Base-by-base conservation (phyloP, 2,888 invertebrate genomes). In the Chrysomela aeneicollis region DNA sequence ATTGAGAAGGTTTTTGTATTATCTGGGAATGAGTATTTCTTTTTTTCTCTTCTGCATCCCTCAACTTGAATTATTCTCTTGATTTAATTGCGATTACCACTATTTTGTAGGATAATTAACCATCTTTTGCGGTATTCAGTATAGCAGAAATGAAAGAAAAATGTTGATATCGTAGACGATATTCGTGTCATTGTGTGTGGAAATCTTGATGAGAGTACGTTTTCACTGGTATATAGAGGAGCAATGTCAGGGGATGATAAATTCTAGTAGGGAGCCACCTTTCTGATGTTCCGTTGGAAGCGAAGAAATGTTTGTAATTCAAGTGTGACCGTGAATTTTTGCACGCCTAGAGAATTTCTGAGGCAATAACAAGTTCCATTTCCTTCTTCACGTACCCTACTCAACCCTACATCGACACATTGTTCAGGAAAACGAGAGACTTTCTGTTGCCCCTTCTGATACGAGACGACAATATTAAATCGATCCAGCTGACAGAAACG, bases 401-500 rank as follows among this genome's bases (percentile, higher is more conserved):
- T 10, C 32, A 35, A 35, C 32, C 9, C 32, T 35, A 12, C n/a
- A 42, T 42, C 42, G 15, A 12, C 42, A 12, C 12, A 15, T 42
- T 6, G 15, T 2, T 42, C 42, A 42, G 49, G 58, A 47, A 57
- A n/a, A 64, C 51, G 51, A 55, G 52, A 30, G 55, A 26, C 51
- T 64, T 60, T 60, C 55, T 46, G 57, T 55, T 61, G 42, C 37
- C 51, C 51, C 17, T 47, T 57, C 51, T 22, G 50, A 50, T 35
- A 35, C 35, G 35, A 42, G 42, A 4, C 42, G 42, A 58, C 51
- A 35, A 57, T 64, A 52, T 60, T 32, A 60, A 64, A 64, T 64
- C 60, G 60, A 64, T 64, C 30, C 22, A 61, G 46, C 52, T 21
- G 35, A 26, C 32, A 42, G 3, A 42, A 42, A 15, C 12, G 42